phyloP scores from a whole-genome alignment of 2,888 invertebrate genomes.

The Arrhopalites spinosus region DNA sequence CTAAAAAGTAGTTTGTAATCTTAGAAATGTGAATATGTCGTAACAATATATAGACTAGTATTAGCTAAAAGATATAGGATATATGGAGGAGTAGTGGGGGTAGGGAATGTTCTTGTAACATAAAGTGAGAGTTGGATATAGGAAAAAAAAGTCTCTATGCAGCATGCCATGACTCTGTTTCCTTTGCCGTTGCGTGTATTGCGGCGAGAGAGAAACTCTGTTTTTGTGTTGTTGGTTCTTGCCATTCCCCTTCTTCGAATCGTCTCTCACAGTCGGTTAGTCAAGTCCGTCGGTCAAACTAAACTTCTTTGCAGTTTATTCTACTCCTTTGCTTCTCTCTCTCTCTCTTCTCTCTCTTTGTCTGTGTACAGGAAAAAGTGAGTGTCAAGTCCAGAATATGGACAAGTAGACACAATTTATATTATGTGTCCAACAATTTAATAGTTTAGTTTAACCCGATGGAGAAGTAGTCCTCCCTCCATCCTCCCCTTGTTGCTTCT shows the following conservation, averaged over 20 bases:
- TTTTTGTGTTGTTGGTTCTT: background rate
- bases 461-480: slow-evolving; percentile 4
- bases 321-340: background rate
- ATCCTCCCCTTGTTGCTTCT: background rate
- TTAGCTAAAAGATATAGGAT: background rate
- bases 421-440: too few relatives aligned
- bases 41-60: slow-evolving; percentile 10
- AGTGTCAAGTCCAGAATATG: background rate
- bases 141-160: background rate
- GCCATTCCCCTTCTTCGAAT: slow-evolving; percentile 4
- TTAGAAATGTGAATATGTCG: too few relatives aligned
- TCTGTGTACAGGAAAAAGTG: background rate
- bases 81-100: background rate
- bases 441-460: too few relatives aligned
- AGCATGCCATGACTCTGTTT: slow-evolving; percentile 14
- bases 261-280: slow-evolving; percentile 1
- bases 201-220: slow-evolving; percentile 18
- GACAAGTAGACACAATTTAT: too few relatives aligned
- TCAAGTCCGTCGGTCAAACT: too few relatives aligned
- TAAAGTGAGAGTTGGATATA: background rate
- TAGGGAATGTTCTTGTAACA: background rate
- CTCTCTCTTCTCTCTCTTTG: background rate
- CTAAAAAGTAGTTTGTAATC: too few relatives aligned
- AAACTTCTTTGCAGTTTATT: background rate
- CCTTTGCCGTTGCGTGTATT: slow-evolving; percentile 27